phyloP scores from a whole-genome alignment of 1,140 invertebrate genomes.

The Aphis craccivora region DNA sequence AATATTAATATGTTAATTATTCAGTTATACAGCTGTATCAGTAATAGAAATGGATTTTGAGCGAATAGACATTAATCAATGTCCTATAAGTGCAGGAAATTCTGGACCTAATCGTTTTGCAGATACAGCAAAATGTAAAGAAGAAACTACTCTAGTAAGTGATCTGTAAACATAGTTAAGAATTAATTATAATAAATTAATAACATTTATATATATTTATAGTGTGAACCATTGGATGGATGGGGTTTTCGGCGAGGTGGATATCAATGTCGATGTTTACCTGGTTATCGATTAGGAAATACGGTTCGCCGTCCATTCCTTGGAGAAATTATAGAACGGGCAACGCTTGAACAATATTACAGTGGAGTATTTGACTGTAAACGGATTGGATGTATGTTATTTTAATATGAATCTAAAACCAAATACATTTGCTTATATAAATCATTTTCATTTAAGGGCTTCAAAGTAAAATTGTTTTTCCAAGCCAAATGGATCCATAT shows the following conservation, averaged over 20 bases:
- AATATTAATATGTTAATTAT: constrained; percentile 60
- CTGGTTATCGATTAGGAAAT: constrained; percentile 86
- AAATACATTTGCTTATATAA: constrained; percentile 1
- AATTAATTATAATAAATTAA: neutral
- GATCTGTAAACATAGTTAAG: neutral
- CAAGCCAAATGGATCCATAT: constrained; percentile 74
- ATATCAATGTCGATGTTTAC: constrained; percentile 93
- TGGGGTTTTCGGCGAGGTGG: constrained; percentile 95
- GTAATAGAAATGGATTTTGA: constrained; percentile 98
- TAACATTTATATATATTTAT: constrained; percentile 61
- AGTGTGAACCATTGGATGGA: constrained; percentile 96
- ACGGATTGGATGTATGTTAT: constrained; percentile 86
- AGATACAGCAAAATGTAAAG: constrained; percentile 90
- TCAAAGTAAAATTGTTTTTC: constrained; percentile 80
- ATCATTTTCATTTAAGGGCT: constrained; percentile 70
- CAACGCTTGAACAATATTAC: constrained; percentile 89
- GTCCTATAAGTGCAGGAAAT: constrained; percentile 88
- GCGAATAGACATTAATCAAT: constrained; percentile 97
- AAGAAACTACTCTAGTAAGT: constrained; percentile 88
- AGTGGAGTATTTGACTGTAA: constrained; percentile 87
- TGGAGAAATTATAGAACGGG: constrained; percentile 92
- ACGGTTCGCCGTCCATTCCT: constrained; percentile 87
- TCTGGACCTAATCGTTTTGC: constrained; percentile 87
- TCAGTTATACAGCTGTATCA: constrained; percentile 88
- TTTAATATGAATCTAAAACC: neutral